Conservation (phyloP, 2,888 invertebrate genomes). For the Strigamia transsilvanica region DNA sequence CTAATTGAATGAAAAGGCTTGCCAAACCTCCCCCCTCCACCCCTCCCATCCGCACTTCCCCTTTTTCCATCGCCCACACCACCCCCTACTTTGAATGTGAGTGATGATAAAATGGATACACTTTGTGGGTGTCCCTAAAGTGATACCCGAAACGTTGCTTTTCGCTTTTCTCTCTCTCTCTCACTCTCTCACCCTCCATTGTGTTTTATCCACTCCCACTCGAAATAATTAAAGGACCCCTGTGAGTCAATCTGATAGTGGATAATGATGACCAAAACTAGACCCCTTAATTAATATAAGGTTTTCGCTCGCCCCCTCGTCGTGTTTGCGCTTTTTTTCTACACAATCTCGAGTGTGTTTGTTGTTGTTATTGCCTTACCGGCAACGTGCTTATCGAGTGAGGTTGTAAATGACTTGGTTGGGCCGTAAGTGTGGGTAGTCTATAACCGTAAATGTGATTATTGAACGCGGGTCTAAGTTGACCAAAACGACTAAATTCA, state of each 20-base stretch:
- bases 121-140: constrained; percentile 11
- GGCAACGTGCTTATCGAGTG: too few species aligned
- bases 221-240: constrained; percentile 2
- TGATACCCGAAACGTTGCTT: not conserved
- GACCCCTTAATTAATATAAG: not conserved
- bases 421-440: not conserved
- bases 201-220: not conserved
- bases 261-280: not conserved
- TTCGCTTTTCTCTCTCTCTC: not conserved
- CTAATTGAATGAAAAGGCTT: constrained; percentile 33
- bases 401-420: not conserved
- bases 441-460: too few species aligned
- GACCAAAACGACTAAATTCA: too few species aligned
- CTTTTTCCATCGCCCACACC: constrained; percentile 1
- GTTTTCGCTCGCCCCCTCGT: not conserved
- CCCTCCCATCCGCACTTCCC: not conserved
- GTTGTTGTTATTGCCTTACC: not conserved
- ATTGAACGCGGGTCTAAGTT: too few species aligned
- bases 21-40: not conserved
- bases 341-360: not conserved
- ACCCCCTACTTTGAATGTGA: constrained; percentile 19
- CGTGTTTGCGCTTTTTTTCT: not conserved
- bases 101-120: constrained; percentile 33
- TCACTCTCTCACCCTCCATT: not conserved
- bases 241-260: constrained; percentile 3